These are phyloP conservation scores for Papilio glaucus DNA, from an alignment of 1,140 invertebrate species.

Conservation along the genomic window DNA sequence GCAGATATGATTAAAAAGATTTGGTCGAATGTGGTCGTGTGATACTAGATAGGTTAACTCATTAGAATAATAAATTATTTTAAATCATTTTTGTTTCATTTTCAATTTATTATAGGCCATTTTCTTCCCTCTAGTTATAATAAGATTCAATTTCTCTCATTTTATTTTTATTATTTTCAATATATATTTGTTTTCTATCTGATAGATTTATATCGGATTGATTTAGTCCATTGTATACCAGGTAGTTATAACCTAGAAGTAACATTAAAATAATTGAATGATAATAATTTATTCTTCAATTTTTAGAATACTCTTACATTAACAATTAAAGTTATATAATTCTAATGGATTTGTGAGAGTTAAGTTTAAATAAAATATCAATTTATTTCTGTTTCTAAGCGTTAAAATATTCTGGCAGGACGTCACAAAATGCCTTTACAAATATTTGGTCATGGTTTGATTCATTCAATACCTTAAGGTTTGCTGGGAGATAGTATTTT, in stretches of 20 bases:
- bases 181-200: too few relatives aligned
- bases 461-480: constrained; percentile 56
- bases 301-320: neutral
- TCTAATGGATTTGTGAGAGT: neutral
- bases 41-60: constrained; percentile 38
- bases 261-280: too few relatives aligned
- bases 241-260: too few relatives aligned
- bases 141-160: too few relatives aligned
- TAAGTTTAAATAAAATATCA: too few relatives aligned
- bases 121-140: too few relatives aligned
- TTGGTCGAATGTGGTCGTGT: constrained; percentile 78
- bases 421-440: constrained; percentile 2
- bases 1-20: constrained; percentile 90
- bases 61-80: constrained; percentile 39
- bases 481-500: constrained; percentile 51
- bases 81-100: neutral
- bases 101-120: neutral
- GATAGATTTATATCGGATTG: too few relatives aligned
- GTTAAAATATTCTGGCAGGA: neutral
- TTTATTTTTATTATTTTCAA: too few relatives aligned
- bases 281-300: too few relatives aligned
- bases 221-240: too few relatives aligned
- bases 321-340: neutral
- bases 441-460: constrained; percentile 53
- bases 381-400: neutral